Evolutionary conservation across 2,888 invertebrate genomes (phyloP), one percentile per base, ranked within the genome.

Genomic region (Beris chalybata): DNA sequence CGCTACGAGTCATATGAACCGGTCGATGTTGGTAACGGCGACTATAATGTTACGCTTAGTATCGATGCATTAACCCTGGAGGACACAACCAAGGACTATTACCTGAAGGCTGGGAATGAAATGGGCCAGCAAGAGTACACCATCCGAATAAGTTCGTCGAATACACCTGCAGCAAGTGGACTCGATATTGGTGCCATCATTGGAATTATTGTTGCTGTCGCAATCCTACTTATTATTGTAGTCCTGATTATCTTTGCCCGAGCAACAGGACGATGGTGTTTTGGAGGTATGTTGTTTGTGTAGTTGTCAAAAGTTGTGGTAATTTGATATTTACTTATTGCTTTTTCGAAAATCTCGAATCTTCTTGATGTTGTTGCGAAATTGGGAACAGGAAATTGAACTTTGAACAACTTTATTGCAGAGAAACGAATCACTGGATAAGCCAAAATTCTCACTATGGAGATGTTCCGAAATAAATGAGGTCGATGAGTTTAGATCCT

Each of bases 251-350:
- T 79, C 68, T 86, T 92, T 69, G 92, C 93, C 59, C 87, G 90
- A 74, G 88, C 89, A 69, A 91, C 91, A 69, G 90, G 90, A 75
- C 85, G 90, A 79, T 92, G 92, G 92, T 93, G 92, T 82, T 93
- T 93, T 80, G 89, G 89, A 80, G 92, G 92, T 92, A 82, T 89
- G 91, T 87, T 64, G 52, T 61, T 61, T 65, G 54, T 56, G 31
- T 22, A 22, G 22, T 22, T 22, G 22, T 22, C 22, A 3, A 22
- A 22, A 45, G 11, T 12, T 45, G n/a, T 45, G 45, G n/a, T 45
- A 12, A 12, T 45, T 12, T 45, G 45, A 45, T 2, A 11, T n/a
- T 12, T n/a, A 45, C 3, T n/a, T n/a, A 45, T 45, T n/a, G 45
- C 45, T 22, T 38, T 9, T 38, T 38, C 3, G 38, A 9, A 38